Base-by-base conservation (phyloP, 1,140 invertebrate genomes). In the Tetramorium simillimum region DNA sequence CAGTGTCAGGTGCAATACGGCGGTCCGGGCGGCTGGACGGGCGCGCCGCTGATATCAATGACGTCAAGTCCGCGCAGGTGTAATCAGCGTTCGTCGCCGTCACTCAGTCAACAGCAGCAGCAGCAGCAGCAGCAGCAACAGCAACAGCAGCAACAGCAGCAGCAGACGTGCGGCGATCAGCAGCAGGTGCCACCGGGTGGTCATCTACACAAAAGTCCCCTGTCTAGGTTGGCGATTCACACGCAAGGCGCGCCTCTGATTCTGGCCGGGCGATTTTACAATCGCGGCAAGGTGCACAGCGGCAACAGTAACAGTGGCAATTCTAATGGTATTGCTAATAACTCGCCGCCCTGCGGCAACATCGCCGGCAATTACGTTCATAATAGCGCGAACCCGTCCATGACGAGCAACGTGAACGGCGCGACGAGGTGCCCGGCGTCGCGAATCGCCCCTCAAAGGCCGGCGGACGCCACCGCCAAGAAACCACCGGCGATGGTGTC, bases 161-260 rank as follows among this genome's bases (percentile, higher is more conserved):
- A 33, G 33, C 33, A 93, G 37, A 90, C 89, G 69, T 90, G 88
- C 37, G 53, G 37, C 62, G 87, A 85, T 65, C 84, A 89, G n/a
- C 88, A 87, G 43, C 92, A 91, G 63, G 88, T 90, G 86, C 92
- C 91, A 88, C 58, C 92, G 62, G 81, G 89, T 75, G 56, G 87
- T 86, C 92, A 94, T 89, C 89, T 92, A 89, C 92, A 93, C 18
- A 95, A 96, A 75, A 96, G 95, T 90, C 96, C 96, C 10, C 94
- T 97, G 53, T 95, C 96, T 0, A 95, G 97, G 89, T 93, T 98
- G 76, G 97, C 97, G 3, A 97, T 97, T 88, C 97, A 98, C 92
- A 97, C 97, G 37, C 97, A 97, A 91, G 97, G 97, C 24, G 97
- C 97, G 56, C 97, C 97, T 9, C 94, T 98, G 51, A 97, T 98